Conservation (phyloP, 2,797 vertebrate genomes). For the Margarornis squamiger region DNA sequence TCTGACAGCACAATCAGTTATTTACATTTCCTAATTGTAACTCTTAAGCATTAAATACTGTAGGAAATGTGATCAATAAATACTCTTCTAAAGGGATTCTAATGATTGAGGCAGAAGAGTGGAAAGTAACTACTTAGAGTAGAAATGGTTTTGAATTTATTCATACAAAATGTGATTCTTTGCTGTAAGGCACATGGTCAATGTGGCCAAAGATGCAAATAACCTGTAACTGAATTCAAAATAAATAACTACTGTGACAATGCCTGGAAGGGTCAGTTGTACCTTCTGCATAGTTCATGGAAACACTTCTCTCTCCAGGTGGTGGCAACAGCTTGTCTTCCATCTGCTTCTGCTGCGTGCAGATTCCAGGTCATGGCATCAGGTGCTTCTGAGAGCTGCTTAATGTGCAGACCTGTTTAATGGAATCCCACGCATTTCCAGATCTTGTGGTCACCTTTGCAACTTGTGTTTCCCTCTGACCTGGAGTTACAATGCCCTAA, state of each 20-base stretch:
- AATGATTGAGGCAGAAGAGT: neutral
- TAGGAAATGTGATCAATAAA: neutral
- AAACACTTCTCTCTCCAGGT: neutral
- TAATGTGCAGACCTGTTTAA: neutral
- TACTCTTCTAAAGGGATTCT: neutral
- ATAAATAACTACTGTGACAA: neutral
- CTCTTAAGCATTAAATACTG: neutral
- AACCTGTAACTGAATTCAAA: neutral
- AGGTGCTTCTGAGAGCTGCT: neutral
- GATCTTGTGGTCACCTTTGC: too few relatives aligned
- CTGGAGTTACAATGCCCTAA: neutral
- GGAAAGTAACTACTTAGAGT: neutral
- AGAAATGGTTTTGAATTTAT: neutral
- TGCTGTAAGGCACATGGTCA: neutral
- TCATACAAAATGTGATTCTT: neutral
- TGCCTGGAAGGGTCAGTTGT: neutral
- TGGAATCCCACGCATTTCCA: fast-evolving
- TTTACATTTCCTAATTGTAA: neutral
- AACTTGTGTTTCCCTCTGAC: neutral
- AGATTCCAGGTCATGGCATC: neutral
- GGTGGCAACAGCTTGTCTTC: neutral
- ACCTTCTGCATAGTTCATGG: neutral
- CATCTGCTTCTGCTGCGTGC: neutral
- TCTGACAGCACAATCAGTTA: neutral
- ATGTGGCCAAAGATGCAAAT: neutral